Evolutionary conservation across 2,797 vertebrate genomes (phyloP), one percentile per base, ranked within the genome.

Genomic region (Argyrosomus regius): DNA sequence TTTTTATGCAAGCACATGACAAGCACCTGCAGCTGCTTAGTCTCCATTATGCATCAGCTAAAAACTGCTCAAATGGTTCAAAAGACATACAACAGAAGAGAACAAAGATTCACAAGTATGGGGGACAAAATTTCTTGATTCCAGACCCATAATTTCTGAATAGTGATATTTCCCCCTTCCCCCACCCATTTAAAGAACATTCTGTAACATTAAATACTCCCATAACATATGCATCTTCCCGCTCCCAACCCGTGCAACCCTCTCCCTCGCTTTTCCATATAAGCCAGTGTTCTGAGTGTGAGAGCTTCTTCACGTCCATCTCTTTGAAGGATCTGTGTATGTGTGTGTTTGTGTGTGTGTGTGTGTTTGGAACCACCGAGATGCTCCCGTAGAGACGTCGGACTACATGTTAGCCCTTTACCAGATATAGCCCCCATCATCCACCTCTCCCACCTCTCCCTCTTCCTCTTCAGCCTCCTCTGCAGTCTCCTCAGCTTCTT

Each of bases 361-460:
- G n/a, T 83, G 81, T 87, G 69, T 87, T 78, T 80, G 57, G 63
- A 82, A 86, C 78, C 60, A 74, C 78, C 26, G 18, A 76, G 64
- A 93, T 85, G 90, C 85, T 92, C 93, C 77, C 82, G 90, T 93
- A 86, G 84, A 85, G 88, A 86, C 54, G 79, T 78, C 73, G 79
- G 70, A 93, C 87, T 81, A 86, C 84, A 86, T 12, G 18, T 83
- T 72, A 83, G 72, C 58, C 94, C 53, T 96, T 96, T 98, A 99
- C 98, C 98, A 99, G 92, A 99, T 99, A 91, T 99, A 99, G 83
- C 98, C 98, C 9, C 97, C 97, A 0, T 99, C 98, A 16, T 99
- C 98, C 0, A 96, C 96, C 88, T 98, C 97, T 45, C 96, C 97
- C 0, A 93, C 96, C 88, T 99, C 98, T 1, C 97, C 97, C 88